Percentiles rank a stretch among this genome's conserved stretches.
These are phyloP conservation scores for Labeo catla DNA, from an alignment of 2,113 vertebrate genomes.

Conservation along the genomic window DNA sequence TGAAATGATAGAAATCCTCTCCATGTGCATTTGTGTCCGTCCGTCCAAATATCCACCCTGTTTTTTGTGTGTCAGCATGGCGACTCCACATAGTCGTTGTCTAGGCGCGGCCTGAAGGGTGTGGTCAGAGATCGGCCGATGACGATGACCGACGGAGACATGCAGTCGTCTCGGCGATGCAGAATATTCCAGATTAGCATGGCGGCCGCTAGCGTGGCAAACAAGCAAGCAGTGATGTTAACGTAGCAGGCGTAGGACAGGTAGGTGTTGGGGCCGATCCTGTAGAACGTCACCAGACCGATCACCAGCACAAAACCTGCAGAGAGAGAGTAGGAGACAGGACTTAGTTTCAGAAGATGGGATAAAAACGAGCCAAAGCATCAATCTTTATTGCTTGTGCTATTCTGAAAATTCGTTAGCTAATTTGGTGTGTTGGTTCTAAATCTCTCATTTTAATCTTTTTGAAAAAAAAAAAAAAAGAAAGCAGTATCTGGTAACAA, in stretches of 20 bases:
- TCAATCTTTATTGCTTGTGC: background rate
- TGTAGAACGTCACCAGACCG: slow-evolving; percentile 95
- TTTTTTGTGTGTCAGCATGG: slow-evolving; percentile 82
- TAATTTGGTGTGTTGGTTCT: background rate
- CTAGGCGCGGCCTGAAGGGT: slow-evolving; percentile 83
- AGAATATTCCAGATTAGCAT: slow-evolving; percentile 98
- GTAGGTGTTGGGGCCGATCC: slow-evolving; percentile 89
- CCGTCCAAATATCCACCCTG: background rate
- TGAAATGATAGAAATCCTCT: background rate
- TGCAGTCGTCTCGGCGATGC: slow-evolving; percentile 94
- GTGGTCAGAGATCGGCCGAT: slow-evolving; percentile 88
- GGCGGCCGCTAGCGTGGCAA: slow-evolving; percentile 91
- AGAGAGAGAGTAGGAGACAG: background rate
- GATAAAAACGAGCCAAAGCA: background rate
- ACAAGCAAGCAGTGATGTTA: slow-evolving; percentile 91
- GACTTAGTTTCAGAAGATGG: no score
- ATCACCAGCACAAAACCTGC: slow-evolving; percentile 96
- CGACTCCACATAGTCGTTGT: slow-evolving; percentile 97
- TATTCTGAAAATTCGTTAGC: no score
- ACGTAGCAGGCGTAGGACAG: slow-evolving; percentile 98
- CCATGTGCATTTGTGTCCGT: background rate
- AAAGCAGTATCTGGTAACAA: no score
- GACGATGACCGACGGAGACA: slow-evolving; percentile 87
- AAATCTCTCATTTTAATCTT: background rate
- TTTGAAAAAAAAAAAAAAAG: no score